Percentiles rank a stretch among this genome's conserved stretches.
Conservation (phyloP, 2,113 vertebrate species). For the Gracilinanus agilis region DNA sequence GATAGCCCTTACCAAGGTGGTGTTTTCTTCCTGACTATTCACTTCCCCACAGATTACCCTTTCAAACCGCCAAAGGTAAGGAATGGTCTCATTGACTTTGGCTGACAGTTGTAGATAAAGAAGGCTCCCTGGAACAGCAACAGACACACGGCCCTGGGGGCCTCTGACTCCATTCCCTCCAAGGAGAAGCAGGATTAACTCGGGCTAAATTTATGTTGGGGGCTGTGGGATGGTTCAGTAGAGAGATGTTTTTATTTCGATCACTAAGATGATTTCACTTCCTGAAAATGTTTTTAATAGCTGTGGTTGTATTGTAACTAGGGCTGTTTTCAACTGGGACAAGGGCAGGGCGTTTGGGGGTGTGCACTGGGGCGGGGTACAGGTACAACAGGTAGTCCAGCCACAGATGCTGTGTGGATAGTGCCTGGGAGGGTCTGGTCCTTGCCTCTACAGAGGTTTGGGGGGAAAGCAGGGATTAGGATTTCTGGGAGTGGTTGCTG, state of each 20-base stretch:
- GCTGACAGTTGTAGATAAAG: neutral
- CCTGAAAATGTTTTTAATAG: neutral
- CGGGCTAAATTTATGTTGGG: neutral
- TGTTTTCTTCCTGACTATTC: slow-evolving; percentile 95
- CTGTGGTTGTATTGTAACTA: neutral
- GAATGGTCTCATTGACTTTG: neutral
- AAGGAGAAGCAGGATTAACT: neutral
- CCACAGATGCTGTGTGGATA: neutral
- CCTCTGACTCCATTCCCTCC: neutral
- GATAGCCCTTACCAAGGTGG: slow-evolving; percentile 95
- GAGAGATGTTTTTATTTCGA: neutral
- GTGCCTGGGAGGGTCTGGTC: neutral
- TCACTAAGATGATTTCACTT: neutral
- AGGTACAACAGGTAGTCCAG: neutral
- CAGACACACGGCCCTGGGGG: neutral
- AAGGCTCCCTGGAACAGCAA: neutral
- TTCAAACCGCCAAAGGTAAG: slow-evolving; percentile 95
- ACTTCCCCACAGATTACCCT: slow-evolving; percentile 94
- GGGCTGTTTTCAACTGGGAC: neutral
- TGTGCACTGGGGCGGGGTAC: neutral
- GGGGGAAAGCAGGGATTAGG: neutral
- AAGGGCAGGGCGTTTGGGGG: neutral
- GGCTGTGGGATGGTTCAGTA: neutral
- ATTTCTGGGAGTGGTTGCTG: neutral
- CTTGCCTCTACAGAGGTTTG: neutral